phyloP scores from a whole-genome alignment of 2,888 invertebrate species.

The Andrena chrysosceles region DNA sequence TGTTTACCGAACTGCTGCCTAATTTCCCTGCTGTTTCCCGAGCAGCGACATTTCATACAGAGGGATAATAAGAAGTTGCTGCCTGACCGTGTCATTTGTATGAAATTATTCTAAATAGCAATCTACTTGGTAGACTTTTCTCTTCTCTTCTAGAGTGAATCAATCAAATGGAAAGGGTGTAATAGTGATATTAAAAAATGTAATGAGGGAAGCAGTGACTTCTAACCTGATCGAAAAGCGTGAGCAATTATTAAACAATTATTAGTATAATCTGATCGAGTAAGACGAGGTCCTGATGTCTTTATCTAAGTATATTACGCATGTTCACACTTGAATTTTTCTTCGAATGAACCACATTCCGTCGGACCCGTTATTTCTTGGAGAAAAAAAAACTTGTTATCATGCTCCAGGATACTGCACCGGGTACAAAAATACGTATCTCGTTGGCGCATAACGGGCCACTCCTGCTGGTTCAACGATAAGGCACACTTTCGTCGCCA shows the following conservation, averaged over 20 bases:
- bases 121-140: no score
- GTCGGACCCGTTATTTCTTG: neutral
- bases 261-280: neutral
- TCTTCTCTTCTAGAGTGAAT: no score
- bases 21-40: neutral
- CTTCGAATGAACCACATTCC: neutral
- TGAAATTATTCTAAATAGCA: no score
- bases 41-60: neutral
- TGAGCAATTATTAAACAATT: constrained; percentile 1
- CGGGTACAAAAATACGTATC: constrained; percentile 15
- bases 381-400: neutral
- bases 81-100: neutral
- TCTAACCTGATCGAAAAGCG: neutral
- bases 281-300: neutral
- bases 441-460: constrained; percentile 10
- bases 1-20: neutral
- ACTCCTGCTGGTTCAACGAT: constrained; percentile 53
- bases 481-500: constrained; percentile 70
- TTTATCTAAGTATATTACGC: neutral
- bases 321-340: constrained; percentile 4
- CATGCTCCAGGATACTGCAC: neutral
- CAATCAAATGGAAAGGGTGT: neutral
- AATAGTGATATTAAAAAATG: neutral
- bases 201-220: neutral
- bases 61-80: neutral